These are phyloP conservation scores for Temnopleurus reevesii DNA, from an alignment of 53 echinoderm and acorn worm genomes.

Conservation along the genomic window DNA sequence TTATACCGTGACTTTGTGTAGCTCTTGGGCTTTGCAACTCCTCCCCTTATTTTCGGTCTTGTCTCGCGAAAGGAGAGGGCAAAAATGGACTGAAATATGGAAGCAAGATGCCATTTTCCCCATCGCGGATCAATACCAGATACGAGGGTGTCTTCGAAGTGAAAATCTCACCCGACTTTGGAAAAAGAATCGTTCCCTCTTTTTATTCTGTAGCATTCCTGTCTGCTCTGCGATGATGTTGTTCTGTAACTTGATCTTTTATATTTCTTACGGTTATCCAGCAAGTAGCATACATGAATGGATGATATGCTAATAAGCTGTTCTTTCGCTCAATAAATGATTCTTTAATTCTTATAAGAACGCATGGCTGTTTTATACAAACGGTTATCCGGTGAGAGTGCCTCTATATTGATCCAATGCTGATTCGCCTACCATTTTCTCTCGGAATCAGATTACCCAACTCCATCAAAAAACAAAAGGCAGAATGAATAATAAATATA, in stretches of 20 bases:
- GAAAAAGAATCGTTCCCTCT: too few relatives aligned
- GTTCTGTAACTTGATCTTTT: neutral
- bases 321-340: neutral
- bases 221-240: neutral
- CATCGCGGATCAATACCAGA: constrained; percentile 12
- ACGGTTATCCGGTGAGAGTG: neutral
- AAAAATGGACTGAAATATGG: constrained; percentile 35
- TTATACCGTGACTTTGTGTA: constrained; percentile 34
- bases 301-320: constrained; percentile 10
- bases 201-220: neutral
- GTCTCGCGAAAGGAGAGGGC: neutral
- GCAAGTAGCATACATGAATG: neutral
- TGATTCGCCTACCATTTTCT: neutral
- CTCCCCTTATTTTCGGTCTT: constrained; percentile 5
- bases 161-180: neutral
- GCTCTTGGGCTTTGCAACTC: constrained; percentile 29
- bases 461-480: neutral
- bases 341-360: neutral
- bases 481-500: too few relatives aligned
- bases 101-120: neutral
- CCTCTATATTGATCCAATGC: neutral
- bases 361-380: neutral
- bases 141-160: neutral
- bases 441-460: neutral
- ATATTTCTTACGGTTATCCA: neutral